Base-by-base conservation (phyloP, 2,113 vertebrate genomes). In the Boulengeromyrus knoepffleri region DNA sequence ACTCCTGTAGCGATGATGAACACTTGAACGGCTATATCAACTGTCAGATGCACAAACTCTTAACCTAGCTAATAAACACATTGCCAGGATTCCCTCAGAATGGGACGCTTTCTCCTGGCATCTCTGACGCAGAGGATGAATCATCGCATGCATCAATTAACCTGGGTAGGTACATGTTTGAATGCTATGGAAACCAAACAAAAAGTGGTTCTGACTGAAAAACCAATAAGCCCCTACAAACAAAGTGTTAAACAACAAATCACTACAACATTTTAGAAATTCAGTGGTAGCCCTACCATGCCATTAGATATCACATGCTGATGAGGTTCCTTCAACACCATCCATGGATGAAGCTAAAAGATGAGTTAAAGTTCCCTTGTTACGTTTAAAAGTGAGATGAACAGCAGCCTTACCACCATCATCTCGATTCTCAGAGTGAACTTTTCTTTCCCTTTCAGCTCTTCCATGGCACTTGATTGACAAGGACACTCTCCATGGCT, bases 151-250 rank as follows among this genome's bases (percentile, higher is more conserved):
- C 46, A 85, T 24, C 2, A 87, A 91, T 90, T 47, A 42, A 8
- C 47, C 27, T 89, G 50, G 88, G 46, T 36, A 50, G 66, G 31
- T 45, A 39, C 31, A 39, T 87, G 27, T 87, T 87, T 2, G 50
- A 91, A 92, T 90, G 84, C 90, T 91, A 92, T 94, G 93, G 94
- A 91, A 93, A 94, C 92, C 80, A 90, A 90, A 92, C 31, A 87
- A 91, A 93, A 90, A 53, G 90, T 87, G 77, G 70, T 91, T 91
- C 91, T 92, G 91, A 42, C 1, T 6, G 36, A 80, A 80, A 80
- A 42, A 80, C 36, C 70, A 80, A 80, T 42, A 80, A 39, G 6
- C 4, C 17, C 36, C 36, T 42, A 42, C 5, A 19, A 80, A 77
- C 13, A 17, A 80, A 80, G 15, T 19, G 0, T 42, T 80, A 19